Evolutionary conservation across 2,888 invertebrate genomes (phyloP).

Genomic region (Erynnis tages): DNA sequence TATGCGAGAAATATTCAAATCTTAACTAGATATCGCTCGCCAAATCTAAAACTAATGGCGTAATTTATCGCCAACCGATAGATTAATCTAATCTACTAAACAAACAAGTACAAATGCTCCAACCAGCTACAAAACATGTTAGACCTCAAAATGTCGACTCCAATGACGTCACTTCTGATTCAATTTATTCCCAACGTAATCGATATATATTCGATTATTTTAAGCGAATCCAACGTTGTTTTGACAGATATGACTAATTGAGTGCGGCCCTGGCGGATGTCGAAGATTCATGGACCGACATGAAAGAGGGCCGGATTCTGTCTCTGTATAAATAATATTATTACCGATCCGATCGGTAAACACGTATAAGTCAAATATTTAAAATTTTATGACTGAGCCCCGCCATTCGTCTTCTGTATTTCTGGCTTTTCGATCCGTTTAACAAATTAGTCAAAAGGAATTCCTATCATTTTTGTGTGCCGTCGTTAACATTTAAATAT

Average conservation of each 20-base stretch:
- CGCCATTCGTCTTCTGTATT: constrained; percentile 7
- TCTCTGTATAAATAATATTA: constrained; percentile 51
- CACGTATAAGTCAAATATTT: constrained; percentile 26
- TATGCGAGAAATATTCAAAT: no score
- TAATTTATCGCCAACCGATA: constrained; percentile 2
- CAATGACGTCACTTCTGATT: constrained; percentile 31
- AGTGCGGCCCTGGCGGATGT: constrained; percentile 64
- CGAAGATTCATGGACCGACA: constrained; percentile 60
- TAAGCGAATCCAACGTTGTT: constrained; percentile 60
- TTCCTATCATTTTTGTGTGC: background rate
- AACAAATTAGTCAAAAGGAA: constrained; percentile 11
- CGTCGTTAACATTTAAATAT: background rate
- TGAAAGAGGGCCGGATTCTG: constrained; percentile 47
- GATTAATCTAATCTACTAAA: constrained; percentile 19
- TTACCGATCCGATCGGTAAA: constrained; percentile 30
- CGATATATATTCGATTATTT: constrained; percentile 56
- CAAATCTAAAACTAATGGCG: background rate
- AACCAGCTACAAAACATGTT: constrained; percentile 18
- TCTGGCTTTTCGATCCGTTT: constrained; percentile 2
- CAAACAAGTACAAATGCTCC: constrained; percentile 17
- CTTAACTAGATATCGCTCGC: background rate
- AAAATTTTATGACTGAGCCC: constrained; percentile 10
- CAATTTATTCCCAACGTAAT: constrained; percentile 32
- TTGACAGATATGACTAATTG: constrained; percentile 73
- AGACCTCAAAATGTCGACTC: constrained; percentile 15